Evolutionary conservation across 2,888 invertebrate species (phyloP), one percentile per base, ranked within the genome.

Genomic region (Cheilosia urbana): DNA sequence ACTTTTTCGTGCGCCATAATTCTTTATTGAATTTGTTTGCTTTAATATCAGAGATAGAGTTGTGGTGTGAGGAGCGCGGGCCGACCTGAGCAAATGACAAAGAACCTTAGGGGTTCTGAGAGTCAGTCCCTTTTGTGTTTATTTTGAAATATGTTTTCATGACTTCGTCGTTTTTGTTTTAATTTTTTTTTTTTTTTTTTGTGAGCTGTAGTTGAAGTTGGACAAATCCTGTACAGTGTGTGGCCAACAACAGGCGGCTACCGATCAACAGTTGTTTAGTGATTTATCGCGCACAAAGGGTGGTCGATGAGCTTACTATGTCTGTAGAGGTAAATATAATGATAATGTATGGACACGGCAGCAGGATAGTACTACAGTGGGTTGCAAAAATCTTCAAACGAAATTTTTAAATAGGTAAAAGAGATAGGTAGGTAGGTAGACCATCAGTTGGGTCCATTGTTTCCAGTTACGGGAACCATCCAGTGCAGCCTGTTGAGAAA

Each of bases 1-100:
- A 83, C 78, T 83, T 83, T 80, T 68, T 40, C 55, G 72, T 69
- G 62, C 66, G 4, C 15, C 42, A 81, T 68, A 77, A 81, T 66
- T 85, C 85, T 81, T 85, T 85, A 85, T 85, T 85, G 85, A 81
- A 81, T 85, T 85, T 81, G 68, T 81, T 84, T 66, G 84, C 62
- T 49, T 71, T 69, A 57, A 37, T 65, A 49, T n/a, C 34, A 53
- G 55, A 42, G 47, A 30, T 47, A 49, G 24, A 58, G 51, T 42
- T 55, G 51, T 34, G 24, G 40, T 42, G 21, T 34, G 21, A 58
- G 2, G 30, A 9, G 30, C 30, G 49, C 37, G n/a, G 45, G 6
- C 7, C 27, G 27, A 47, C n/a, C 13, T 13, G 21, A 7, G 47
- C 30, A 53, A 58, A 58, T 76, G 58, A 77, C 60, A 69, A 78